Evolutionary conservation across 2,797 vertebrate genomes (phyloP), one percentile per base, ranked within the genome.

Genomic region (Enteromius trimaculatus): DNA sequence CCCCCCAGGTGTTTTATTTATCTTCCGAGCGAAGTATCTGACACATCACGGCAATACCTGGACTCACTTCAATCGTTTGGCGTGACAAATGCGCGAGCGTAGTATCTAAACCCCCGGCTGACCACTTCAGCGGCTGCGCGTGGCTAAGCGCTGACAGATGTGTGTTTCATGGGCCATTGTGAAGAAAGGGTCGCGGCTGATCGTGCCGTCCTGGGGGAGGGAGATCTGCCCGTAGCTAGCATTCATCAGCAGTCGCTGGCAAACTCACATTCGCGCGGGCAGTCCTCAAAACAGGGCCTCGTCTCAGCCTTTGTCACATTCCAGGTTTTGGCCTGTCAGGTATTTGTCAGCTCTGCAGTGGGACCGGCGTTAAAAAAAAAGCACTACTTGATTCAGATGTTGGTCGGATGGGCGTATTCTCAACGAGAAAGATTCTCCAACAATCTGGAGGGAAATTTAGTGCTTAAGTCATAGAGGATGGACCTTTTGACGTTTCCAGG

Each of bases 1-100:
- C 39, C 9, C 93, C 42, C 88, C 92, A 94, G 95, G 88, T 95
- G 92, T 94, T 95, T 94, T 93, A 90, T 95, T 92, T 96, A 94
- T 96, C 93, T 95, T 42, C 86, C 89, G 88, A 91, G 87, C 88
- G 90, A 82, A 87, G 85, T 93, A 91, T 94, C 92, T 96, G 91
- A 94, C 93, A 92, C 90, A 88, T 89, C 88, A 89, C 90, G 88
- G 91, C 93, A 95, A 90, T 95, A 95, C 91, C 93, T 94, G 91
- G 90, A 91, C 91, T 93, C 89, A 87, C 90, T 94, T 95, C 94
- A 93, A 90, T 94, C 92, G 76, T 87, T 88, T 86, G 92, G 91
- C 90, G 86, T 93, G 87, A 92, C 92, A 64, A 81, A 86, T 83
- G 78, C 90, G 87, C 90, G 89, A 89, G 91, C 93, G 92, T 87